Evolutionary conservation across 2,888 invertebrate genomes (phyloP).

Genomic region (Zelleria hepariella): DNA sequence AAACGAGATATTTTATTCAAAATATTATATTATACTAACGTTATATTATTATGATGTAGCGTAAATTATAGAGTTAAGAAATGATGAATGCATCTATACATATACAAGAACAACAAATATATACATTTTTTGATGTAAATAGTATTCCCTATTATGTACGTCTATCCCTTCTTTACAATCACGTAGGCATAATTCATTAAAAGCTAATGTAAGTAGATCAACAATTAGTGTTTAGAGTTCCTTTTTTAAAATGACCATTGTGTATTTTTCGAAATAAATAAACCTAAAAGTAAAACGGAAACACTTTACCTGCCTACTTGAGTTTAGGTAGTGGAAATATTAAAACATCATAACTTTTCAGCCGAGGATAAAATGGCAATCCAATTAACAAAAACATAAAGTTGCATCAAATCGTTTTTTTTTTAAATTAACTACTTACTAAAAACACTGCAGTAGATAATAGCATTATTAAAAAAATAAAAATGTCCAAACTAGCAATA

Average conservation of each 20-base stretch:
- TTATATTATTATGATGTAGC: conserved; percentile 59
- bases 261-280: no score
- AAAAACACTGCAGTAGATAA: not conserved
- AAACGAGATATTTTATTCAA: conserved; percentile 62
- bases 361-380: no score
- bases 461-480: conserved; percentile 19
- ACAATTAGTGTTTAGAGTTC: conserved; percentile 12
- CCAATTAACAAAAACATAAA: no score
- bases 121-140: conserved; percentile 62
- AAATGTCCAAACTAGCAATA: conserved; percentile 54
- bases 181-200: conserved; percentile 32
- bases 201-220: conserved; percentile 18
- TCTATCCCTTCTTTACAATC: conserved; percentile 68
- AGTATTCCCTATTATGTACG: conserved; percentile 55
- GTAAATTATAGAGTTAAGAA: conserved; percentile 30
- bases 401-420: no score
- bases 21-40: conserved; percentile 59
- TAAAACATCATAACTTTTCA: no score
- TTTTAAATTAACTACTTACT: not conserved
- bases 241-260: no score
- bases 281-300: not conserved
- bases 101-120: conserved; percentile 31
- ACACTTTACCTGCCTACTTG: no score
- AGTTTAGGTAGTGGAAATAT: no score
- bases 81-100: conserved; percentile 60